Conservation (phyloP, 2,797 vertebrate genomes). For the Neostethus bicornis region DNA sequence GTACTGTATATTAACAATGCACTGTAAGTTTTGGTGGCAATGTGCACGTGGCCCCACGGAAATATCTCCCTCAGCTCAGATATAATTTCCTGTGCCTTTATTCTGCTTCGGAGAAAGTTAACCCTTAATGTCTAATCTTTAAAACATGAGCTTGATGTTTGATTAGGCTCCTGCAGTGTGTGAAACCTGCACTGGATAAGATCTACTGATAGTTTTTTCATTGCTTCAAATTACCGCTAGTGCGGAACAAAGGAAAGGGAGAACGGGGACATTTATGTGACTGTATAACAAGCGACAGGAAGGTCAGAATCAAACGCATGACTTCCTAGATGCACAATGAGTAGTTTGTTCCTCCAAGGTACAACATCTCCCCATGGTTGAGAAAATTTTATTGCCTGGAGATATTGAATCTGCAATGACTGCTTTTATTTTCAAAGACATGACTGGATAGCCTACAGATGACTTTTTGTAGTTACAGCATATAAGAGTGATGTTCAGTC, state of each 20-base stretch:
- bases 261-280: background rate
- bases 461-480: conserved; percentile 43
- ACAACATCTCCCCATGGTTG: conserved; percentile 7
- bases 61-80: conserved; percentile 29
- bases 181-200: conserved; percentile 26
- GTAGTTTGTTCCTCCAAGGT: conserved; percentile 6
- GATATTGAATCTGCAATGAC: conserved; percentile 27
- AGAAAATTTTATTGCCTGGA: conserved; percentile 41
- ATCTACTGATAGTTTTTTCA: conserved; percentile 45
- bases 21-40: conserved; percentile 33
- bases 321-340: conserved; percentile 10
- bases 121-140: conserved; percentile 63
- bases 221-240: conserved; percentile 29
- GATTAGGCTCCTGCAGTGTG: conserved; percentile 33
- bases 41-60: conserved; percentile 15
- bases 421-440: conserved; percentile 46
- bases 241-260: background rate
- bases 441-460: conserved; percentile 32
- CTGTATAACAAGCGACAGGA: conserved; percentile 21
- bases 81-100: conserved; percentile 37
- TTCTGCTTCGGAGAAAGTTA: conserved; percentile 45
- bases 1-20: conserved; percentile 45
- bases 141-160: conserved; percentile 66
- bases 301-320: conserved; percentile 33
- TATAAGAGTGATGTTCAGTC: conserved; percentile 51